Conservation (phyloP, 2,113 vertebrate genomes). For the Noturus placidus region DNA sequence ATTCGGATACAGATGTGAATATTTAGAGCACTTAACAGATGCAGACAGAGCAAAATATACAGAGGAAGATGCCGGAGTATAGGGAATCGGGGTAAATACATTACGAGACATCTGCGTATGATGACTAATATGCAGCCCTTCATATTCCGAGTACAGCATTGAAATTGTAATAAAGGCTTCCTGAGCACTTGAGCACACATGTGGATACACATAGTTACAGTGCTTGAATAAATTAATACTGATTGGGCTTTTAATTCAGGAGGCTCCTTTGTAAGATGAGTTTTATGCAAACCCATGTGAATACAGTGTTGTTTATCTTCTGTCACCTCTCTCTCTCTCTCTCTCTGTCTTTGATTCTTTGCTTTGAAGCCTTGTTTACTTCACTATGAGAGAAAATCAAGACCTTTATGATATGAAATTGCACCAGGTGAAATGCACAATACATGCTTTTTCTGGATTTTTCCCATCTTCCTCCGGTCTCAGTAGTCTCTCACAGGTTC, state of each 20-base stretch:
- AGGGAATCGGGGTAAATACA: background rate
- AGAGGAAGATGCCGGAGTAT: background rate
- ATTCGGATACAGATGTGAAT: background rate
- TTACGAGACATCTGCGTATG: background rate
- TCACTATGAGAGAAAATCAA: slow-evolving; percentile 15
- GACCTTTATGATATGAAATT: slow-evolving; percentile 8
- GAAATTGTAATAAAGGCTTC: slow-evolving; percentile 32
- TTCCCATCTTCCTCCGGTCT: background rate
- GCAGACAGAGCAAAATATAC: background rate
- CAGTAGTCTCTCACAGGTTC: background rate
- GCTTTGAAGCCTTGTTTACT: slow-evolving; percentile 45
- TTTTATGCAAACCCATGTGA: slow-evolving; percentile 36
- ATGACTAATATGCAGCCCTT: background rate
- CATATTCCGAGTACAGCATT: background rate
- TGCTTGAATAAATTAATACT: slow-evolving; percentile 48
- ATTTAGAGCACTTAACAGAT: background rate
- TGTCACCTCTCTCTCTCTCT: background rate
- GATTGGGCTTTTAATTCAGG: slow-evolving; percentile 48
- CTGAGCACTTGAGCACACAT: slow-evolving; percentile 4
- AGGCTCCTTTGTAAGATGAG: slow-evolving; percentile 32
- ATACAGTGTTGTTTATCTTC: slow-evolving; percentile 36
- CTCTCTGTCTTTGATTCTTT: slow-evolving; percentile 24
- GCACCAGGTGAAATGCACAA: background rate
- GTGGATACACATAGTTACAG: slow-evolving; percentile 26
- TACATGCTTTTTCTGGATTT: background rate